A percentile compares a stretch with the other conserved stretches of the same genome.
phyloP scores from a whole-genome alignment of 2,888 invertebrate species.

The Lysandra coridon region DNA sequence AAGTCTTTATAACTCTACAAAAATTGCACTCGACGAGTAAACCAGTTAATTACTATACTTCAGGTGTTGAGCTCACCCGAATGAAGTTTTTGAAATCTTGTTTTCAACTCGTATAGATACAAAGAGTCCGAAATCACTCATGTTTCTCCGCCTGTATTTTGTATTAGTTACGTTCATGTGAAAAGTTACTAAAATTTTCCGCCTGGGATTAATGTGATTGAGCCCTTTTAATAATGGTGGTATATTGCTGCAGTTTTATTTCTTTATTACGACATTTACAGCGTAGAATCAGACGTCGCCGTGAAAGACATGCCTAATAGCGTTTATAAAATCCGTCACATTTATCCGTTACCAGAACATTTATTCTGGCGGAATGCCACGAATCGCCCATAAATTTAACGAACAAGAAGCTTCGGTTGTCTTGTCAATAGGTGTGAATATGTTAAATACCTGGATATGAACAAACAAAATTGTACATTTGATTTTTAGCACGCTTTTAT shows the following conservation, averaged over 20 bases:
- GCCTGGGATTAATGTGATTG: slow-evolving; percentile 2
- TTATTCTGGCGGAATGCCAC: slow-evolving; percentile 29
- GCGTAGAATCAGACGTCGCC: slow-evolving; percentile 19
- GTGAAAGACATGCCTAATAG: slow-evolving; percentile 28
- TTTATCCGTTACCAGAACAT: slow-evolving; percentile 21
- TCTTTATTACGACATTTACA: slow-evolving; percentile 27
- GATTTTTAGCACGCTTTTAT: no score
- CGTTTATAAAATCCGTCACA: slow-evolving; percentile 29
- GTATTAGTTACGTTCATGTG: background rate
- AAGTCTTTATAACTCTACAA: slow-evolving; percentile 28
- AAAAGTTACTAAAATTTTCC: slow-evolving; percentile 15
- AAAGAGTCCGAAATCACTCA: background rate
- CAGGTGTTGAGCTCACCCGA: background rate
- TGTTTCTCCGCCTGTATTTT: background rate
- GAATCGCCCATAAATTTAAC: slow-evolving; percentile 24
- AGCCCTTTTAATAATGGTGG: slow-evolving; percentile 20
- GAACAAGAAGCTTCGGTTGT: slow-evolving; percentile 16
- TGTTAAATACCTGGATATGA: background rate
- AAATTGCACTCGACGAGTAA: slow-evolving; percentile 20
- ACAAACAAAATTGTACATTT: slow-evolving; percentile 12
- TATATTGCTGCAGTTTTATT: background rate
- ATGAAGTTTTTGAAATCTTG: background rate
- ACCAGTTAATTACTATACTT: slow-evolving; percentile 4
- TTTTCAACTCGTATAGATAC: background rate
- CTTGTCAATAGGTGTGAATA: slow-evolving; percentile 22